Base-by-base conservation (phyloP, 1,140 invertebrate genomes). In the Cylas formicarius region DNA sequence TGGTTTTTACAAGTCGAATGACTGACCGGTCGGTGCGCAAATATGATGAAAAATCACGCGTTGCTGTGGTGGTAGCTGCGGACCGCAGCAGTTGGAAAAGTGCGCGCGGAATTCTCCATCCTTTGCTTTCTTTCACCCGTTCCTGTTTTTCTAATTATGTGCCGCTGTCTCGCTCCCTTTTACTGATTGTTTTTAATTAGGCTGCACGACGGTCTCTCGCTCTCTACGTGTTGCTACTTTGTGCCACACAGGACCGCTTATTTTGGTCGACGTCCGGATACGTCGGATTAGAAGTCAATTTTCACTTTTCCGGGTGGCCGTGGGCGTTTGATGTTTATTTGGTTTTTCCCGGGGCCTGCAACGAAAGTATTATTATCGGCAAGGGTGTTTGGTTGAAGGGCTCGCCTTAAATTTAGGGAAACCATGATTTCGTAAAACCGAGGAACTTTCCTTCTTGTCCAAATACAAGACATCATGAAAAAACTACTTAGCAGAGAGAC, bases 11-110 rank as follows among this genome's bases (percentile, higher is more conserved):
- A 35, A 27, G 35, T 17, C 21, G 42, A 41, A 39, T 34, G 36
- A 27, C 28, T 26, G 26, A 18, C 36, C 36, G 36, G 11, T 31
- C 48, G 40, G 37, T 49, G 50, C 56, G 51, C 47, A 52, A 53
- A 58, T 60, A 50, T 62, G 60, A 64, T 57, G 59, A 61, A 63
- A 63, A 63, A 63, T 61, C 60, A 57, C 58, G 57, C 52, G 48
- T 44, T 59, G 55, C 55, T 56, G 60, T 60, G 59, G 62, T 52
- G 53, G 44, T 39, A 28, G 34, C 7, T 31, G 44, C 34, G 36
- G 52, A 61, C 61, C 61, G 52, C 60, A 56, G 44, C 56, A 50
- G 47, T 50, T 55, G 57, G 60, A 63, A 41, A 62, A 62, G 55
- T 65, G 62, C 61, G 62, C 61, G 58, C 51, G 51, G 56, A 53